These are phyloP conservation scores for Xerus inauris DNA, from an alignment of 2,113 vertebrate genomes.

Conservation along the genomic window DNA sequence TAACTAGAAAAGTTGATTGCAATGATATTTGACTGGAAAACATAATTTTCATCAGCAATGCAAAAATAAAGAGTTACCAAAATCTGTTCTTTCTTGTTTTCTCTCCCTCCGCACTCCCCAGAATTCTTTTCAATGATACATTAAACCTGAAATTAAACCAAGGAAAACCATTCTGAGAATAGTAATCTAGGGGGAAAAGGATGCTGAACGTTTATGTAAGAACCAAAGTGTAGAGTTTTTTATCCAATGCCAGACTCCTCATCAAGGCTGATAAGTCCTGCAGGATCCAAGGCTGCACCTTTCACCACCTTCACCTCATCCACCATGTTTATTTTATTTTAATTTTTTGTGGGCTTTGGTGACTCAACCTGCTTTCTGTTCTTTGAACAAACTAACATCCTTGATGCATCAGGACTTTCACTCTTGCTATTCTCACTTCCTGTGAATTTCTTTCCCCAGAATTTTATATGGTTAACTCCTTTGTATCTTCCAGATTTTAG, in stretches of 20 bases:
- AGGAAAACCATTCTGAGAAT: background rate
- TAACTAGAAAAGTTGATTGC: background rate
- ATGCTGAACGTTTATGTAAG: background rate
- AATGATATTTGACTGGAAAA: background rate
- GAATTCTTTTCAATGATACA: background rate
- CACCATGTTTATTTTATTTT: no score
- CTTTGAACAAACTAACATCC: background rate
- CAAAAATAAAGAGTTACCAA: background rate
- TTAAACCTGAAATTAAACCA: background rate
- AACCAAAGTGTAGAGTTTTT: background rate
- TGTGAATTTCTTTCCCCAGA: background rate
- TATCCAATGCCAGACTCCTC: background rate
- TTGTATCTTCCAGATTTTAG: conserved; percentile 47
- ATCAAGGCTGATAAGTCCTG: background rate
- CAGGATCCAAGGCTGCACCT: background rate
- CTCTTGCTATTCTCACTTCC: background rate
- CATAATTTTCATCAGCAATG: background rate
- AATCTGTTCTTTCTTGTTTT: background rate
- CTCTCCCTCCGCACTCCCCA: background rate
- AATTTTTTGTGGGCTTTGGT: background rate
- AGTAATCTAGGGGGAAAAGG: background rate
- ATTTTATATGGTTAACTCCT: background rate
- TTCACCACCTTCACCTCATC: background rate
- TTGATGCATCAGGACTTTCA: background rate
- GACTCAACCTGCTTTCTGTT: background rate